phyloP scores from a whole-genome alignment of 2,888 invertebrate genomes.

The Dryocosmus kuriphilus region DNA sequence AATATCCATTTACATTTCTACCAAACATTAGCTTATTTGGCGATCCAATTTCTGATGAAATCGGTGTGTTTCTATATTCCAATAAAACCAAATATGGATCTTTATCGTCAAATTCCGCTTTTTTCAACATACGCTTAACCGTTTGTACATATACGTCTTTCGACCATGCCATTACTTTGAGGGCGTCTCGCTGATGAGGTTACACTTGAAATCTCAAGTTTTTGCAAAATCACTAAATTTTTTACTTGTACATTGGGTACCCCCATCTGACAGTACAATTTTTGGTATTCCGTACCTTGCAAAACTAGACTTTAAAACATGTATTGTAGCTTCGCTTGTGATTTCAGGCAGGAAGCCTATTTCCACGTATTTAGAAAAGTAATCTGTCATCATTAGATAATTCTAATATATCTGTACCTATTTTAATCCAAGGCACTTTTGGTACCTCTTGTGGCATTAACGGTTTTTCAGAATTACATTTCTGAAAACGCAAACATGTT shows the following conservation, averaged over 20 bases:
- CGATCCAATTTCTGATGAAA: no score
- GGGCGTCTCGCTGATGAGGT: slow-evolving; percentile 44
- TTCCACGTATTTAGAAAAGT: slow-evolving; percentile 56
- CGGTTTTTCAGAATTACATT: slow-evolving; percentile 39
- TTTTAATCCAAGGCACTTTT: slow-evolving; percentile 37
- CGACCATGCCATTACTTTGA: slow-evolving; percentile 46
- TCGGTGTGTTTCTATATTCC: slow-evolving; percentile 52
- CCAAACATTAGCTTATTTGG: no score
- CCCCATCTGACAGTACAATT: slow-evolving; percentile 27
- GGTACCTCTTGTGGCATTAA: slow-evolving; percentile 35
- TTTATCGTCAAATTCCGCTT: slow-evolving; percentile 44
- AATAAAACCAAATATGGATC: slow-evolving; percentile 48
- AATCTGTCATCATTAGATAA: slow-evolving; percentile 43
- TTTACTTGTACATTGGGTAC: slow-evolving; percentile 33
- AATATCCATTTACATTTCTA: no score
- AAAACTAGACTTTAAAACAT: slow-evolving; percentile 1
- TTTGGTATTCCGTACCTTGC: slow-evolving; percentile 29
- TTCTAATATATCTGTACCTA: slow-evolving; percentile 43
- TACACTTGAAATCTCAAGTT: slow-evolving; percentile 41
- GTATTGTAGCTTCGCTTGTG: slow-evolving; percentile 54
- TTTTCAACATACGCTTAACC: slow-evolving; percentile 56
- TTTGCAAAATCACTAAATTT: slow-evolving; percentile 42
- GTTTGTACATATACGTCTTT: slow-evolving; percentile 53
- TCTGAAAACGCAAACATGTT: slow-evolving; percentile 42
- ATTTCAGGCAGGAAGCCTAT: slow-evolving; percentile 45